Base-by-base conservation (phyloP, 2,113 vertebrate species). In the Tragelaphus buxtoni region DNA sequence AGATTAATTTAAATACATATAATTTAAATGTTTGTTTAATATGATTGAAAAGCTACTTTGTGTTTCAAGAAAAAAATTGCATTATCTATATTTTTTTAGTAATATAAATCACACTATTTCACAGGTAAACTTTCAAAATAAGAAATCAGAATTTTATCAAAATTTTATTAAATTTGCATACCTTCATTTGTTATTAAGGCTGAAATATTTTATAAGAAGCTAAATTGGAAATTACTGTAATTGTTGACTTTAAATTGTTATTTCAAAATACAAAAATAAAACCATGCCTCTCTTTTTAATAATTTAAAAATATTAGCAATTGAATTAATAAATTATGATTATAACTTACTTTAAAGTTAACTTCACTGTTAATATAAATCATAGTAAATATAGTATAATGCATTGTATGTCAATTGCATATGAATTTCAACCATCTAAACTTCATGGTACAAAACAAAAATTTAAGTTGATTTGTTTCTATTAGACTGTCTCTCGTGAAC, bases 321-420 rank as follows among this genome's bases (percentile, higher is more conserved):
- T 94, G 22, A 94, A 92, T 87, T 61, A 83, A n/a, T 22, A 65
- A 74, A 56, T 74, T 82, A 56, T 55, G 47, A 32, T 28, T 89
- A 9, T 32, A 91, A 60, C 16, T 80, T 49, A 83, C 79, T 94
- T 97, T 90, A 65, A 94, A 76, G 58, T 61, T 63, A 87, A 47
- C 32, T 61, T 95, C 45, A 72, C 22, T n/a, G 32, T 65, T 47
- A 3, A 51, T 0, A 0, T 72, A 24, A 79, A 55, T 72, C 61
- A 58, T 11, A 51, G 74, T 24, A 32, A 74, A 51, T 81, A 55
- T n/a, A 93, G 77, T 58, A 28, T 56, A 77, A 58, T 17, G 13
- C 13, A 30, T 45, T 45, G 0, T 63, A 58, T 35, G 16, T 63
- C 76, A 80, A 11, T 5, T 42, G 53, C 39, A 56, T 39, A 47